Evolutionary conservation across 2,113 vertebrate genomes (phyloP), one percentile per base, ranked within the genome.

Genomic region (Chamaea fasciata): DNA sequence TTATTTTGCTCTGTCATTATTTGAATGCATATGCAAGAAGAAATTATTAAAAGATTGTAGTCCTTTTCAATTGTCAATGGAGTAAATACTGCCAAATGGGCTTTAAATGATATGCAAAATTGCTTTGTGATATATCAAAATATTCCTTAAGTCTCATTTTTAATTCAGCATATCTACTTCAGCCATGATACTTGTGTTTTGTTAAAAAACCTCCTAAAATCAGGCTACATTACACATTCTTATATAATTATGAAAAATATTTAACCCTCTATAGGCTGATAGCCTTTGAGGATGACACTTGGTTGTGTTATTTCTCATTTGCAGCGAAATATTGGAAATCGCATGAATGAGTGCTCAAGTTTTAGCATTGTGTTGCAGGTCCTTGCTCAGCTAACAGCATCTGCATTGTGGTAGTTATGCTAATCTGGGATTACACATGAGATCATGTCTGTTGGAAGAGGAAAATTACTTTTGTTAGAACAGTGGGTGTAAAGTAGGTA

Each of bases 401-500:
- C 49, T 63, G 12, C 7, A 9, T 6, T 39, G 26, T 39, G 8
- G 15, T 60, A 27, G 57, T 37, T 90, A 24, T 23, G 15, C 13
- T 76, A 42, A 30, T 80, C n/a, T 56, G 22, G 70, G 53, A 4
- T 85, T 49, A 15, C 31, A 13, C 8, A 3, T 18, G 28, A n/a
- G 13, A 26, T 10, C 2, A 7, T 65, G 13, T 53, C 33, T 85
- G 8, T n/a, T 41, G 15, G 42, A 84, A 74, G 11, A 56, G 12
- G 14, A 56, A 86, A 52, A 39, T 18, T 3, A 15, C 69, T 83
- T 89, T 77, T 86, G 1, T 70, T 62, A 41, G 22, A 31, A 21
- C 14, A 57, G 26, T 31, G 49, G 8, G 4, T 60, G 7, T 0
- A 49, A 37, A 3, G 1, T 17, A 52, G 0, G 0, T 53, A 8